phyloP scores from a whole-genome alignment of 2,113 vertebrate species.

The Carollia perspicillata region DNA sequence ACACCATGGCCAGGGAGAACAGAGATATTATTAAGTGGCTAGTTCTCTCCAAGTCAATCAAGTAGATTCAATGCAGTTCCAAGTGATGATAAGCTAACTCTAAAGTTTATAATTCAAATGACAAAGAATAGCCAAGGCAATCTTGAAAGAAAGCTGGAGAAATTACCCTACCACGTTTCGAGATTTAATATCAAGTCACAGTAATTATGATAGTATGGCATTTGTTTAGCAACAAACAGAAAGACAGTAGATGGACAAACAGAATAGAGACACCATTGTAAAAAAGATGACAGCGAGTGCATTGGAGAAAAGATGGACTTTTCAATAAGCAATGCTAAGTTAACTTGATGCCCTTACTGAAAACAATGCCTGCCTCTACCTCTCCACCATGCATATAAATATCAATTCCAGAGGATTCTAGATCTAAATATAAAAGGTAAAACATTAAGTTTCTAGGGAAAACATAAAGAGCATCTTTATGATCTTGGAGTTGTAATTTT shows the following conservation, averaged over 20 bases:
- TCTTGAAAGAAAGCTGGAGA: background rate
- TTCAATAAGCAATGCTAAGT: background rate
- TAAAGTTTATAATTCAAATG: background rate
- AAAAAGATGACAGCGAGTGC: background rate
- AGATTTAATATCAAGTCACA: background rate
- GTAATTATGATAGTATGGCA: background rate
- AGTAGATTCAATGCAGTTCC: background rate
- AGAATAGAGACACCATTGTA: background rate
- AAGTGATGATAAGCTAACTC: background rate
- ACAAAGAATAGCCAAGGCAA: background rate
- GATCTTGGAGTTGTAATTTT: background rate
- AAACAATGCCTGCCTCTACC: background rate
- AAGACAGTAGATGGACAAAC: background rate
- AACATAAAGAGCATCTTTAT: background rate
- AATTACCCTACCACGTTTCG: background rate
- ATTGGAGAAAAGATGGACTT: background rate
- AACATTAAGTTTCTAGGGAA: background rate
- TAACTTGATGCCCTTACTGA: background rate
- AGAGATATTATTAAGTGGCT: background rate
- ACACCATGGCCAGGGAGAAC: background rate
- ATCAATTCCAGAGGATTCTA: background rate
- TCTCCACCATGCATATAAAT: background rate
- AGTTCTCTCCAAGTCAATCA: background rate
- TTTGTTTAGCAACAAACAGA: background rate
- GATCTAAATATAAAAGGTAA: slow-evolving; percentile 10